phyloP scores from a whole-genome alignment of 2,113 vertebrate genomes.

The Camelus bactrianus region DNA sequence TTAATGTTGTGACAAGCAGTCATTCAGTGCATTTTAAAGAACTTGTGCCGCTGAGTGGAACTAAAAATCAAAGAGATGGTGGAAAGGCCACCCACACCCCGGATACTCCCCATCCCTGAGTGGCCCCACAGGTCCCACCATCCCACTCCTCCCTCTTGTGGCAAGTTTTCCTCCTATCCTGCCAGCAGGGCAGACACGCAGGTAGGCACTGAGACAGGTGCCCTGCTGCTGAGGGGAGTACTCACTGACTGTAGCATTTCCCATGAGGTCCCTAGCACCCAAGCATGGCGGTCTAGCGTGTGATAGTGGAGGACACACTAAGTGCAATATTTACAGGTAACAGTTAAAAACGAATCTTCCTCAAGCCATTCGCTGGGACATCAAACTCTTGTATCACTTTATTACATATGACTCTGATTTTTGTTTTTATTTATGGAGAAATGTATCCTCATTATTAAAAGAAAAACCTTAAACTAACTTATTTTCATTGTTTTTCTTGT shows the following conservation, averaged over 20 bases:
- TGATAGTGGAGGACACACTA: fast-evolving
- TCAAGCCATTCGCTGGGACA: not conserved
- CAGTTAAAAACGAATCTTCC: not conserved
- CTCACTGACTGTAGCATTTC: not conserved
- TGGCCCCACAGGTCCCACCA: not conserved
- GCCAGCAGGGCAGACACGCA: not conserved
- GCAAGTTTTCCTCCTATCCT: not conserved
- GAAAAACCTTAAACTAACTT: not conserved
- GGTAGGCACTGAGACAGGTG: not conserved
- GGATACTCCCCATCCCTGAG: fast-evolving
- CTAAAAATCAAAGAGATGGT: not conserved
- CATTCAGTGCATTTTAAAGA: not conserved
- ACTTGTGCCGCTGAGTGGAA: not conserved
- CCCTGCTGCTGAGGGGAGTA: not conserved
- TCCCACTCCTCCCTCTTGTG: not conserved
- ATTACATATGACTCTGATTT: not conserved
- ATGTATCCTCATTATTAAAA: not conserved
- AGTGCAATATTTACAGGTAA: not conserved
- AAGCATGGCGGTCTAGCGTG: no score
- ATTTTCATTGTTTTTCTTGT: not conserved
- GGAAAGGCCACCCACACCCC: not conserved
- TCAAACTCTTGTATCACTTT: not conserved
- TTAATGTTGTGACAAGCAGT: not conserved
- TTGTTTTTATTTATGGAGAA: conserved; percentile 1
- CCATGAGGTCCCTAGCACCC: not conserved